A percentile compares a stretch with the other conserved stretches of the same genome.
Conservation (phyloP, 30 jellyfish, hydroid and myxozoan species). For the Turritopsis rubra region DNA sequence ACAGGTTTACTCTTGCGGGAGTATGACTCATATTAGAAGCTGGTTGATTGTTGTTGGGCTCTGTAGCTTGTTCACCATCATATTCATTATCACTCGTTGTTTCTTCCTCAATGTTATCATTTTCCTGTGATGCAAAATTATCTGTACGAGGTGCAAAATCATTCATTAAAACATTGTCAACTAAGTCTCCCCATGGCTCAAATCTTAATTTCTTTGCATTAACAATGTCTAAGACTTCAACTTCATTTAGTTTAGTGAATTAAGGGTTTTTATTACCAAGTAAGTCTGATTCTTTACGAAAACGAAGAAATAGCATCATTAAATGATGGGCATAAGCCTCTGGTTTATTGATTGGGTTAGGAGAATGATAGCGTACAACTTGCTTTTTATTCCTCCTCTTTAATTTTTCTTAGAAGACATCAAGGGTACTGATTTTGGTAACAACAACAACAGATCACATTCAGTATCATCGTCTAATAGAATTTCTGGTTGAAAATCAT, state of each 20-base stretch:
- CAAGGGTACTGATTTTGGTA: constrained; percentile 6
- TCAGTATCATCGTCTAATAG: background rate
- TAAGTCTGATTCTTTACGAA: too few relatives aligned
- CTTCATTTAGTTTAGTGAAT: too few relatives aligned
- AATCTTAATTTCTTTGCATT: too few relatives aligned
- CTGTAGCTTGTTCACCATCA: background rate
- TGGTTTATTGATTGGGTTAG: background rate
- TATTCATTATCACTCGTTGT: background rate
- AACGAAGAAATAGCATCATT: too few relatives aligned
- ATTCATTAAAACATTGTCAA: too few relatives aligned
- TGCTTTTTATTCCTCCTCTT: constrained; percentile 10
- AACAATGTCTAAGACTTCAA: too few relatives aligned
- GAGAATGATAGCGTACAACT: constrained; percentile 19
- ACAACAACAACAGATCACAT: constrained; percentile 7
- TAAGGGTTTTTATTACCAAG: too few relatives aligned
- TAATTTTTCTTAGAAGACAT: too few relatives aligned
- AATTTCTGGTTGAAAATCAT: background rate
- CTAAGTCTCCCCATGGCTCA: too few relatives aligned
- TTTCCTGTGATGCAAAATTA: background rate
- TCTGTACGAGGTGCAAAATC: constrained; percentile 12
- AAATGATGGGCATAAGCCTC: too few relatives aligned
- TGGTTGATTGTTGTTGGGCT: background rate
- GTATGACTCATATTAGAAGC: background rate
- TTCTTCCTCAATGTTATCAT: background rate
- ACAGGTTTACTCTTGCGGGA: background rate